Evolutionary conservation across 2,113 vertebrate species (phyloP).

Genomic region (Phalacrocorax brasilianus): DNA sequence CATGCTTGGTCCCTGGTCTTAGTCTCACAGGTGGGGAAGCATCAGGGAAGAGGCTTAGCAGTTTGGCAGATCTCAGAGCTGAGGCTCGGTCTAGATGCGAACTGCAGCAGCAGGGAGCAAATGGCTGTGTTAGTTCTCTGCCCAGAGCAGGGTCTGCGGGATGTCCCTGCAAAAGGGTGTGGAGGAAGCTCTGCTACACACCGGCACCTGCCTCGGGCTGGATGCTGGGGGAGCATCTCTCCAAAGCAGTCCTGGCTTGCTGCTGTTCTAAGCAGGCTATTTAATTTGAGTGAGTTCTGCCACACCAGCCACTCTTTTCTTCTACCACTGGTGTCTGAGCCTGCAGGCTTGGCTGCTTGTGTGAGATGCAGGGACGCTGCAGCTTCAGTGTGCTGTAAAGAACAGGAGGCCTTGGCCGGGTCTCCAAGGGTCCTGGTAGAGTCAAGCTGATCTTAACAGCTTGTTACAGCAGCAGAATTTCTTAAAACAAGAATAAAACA

Average conservation of each 20-base stretch:
- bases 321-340: neutral
- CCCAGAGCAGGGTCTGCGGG: neutral
- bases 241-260: neutral
- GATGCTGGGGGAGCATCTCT: neutral
- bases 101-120: neutral
- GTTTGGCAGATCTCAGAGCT: neutral
- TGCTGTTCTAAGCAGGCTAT: neutral
- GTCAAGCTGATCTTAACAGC: neutral
- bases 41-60: neutral
- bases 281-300: neutral
- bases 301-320: neutral
- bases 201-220: neutral
- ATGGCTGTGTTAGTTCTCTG: neutral
- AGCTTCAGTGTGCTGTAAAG: neutral
- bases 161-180: neutral
- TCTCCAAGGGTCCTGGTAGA: neutral
- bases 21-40: neutral
- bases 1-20: neutral
- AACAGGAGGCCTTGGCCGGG: neutral
- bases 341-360: neutral
- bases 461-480: neutral
- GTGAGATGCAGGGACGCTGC: neutral
- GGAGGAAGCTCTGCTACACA: neutral
- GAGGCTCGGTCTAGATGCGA: neutral
- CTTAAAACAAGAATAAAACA: neutral